These are phyloP conservation scores for Channa argus DNA, from an alignment of 2,113 vertebrate species.

Conservation along the genomic window DNA sequence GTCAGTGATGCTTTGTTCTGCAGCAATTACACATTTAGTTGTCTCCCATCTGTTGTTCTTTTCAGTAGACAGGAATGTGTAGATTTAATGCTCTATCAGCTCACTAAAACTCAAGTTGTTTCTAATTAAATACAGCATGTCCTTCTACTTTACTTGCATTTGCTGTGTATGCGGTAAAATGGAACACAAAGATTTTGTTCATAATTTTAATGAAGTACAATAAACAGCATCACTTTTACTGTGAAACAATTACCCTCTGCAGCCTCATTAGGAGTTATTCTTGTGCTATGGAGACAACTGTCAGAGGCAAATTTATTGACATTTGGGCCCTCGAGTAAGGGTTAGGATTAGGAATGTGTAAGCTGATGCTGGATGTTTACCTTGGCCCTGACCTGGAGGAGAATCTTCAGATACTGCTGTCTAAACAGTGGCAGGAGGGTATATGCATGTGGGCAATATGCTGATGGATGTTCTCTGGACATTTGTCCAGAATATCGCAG, in stretches of 20 bases:
- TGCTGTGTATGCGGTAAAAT: not conserved
- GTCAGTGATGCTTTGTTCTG: not conserved
- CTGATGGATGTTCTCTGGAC: not conserved
- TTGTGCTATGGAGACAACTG: slow-evolving; percentile 12
- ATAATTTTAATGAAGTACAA: not conserved
- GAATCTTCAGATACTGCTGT: slow-evolving; percentile 51
- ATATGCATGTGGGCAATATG: not conserved
- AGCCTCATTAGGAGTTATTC: slow-evolving; percentile 25
- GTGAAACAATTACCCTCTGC: not conserved
- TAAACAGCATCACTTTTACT: slow-evolving; percentile 4
- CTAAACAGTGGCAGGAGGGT: slow-evolving; percentile 48
- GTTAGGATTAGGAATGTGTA: slow-evolving; percentile 64
- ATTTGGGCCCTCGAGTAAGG: slow-evolving; percentile 54
- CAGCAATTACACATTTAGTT: not conserved
- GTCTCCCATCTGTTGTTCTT: slow-evolving; percentile 24
- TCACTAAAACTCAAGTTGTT: slow-evolving; percentile 18
- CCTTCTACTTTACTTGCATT: not conserved
- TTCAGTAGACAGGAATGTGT: slow-evolving; percentile 24
- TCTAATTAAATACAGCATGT: slow-evolving; percentile 14
- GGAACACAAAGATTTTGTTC: not conserved
- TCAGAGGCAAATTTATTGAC: slow-evolving; percentile 46
- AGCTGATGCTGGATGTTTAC: slow-evolving; percentile 61
- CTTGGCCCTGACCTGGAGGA: slow-evolving; percentile 58
- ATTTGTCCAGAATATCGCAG: not conserved
- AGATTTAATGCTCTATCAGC: slow-evolving; percentile 26